A percentile compares a stretch with the other conserved stretches of the same genome.
Evolutionary conservation across 2,888 invertebrate genomes (phyloP).

Genomic region (Lasioglossum lativentre): DNA sequence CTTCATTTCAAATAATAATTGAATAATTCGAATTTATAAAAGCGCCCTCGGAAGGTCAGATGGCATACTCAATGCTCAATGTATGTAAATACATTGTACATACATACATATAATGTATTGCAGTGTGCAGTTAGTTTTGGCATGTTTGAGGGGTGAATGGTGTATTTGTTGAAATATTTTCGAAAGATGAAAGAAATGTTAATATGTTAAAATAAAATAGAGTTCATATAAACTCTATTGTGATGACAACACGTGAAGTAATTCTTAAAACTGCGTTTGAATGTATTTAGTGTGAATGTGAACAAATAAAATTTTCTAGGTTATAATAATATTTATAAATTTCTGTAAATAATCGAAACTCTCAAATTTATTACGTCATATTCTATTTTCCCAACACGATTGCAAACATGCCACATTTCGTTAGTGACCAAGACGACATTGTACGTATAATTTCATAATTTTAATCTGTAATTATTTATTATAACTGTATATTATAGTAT

Average conservation of each 20-base stretch:
- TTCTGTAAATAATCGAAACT: slow-evolving; percentile 38
- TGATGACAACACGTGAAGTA: slow-evolving; percentile 12
- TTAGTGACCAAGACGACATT: slow-evolving; percentile 56
- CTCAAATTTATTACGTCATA: slow-evolving; percentile 37
- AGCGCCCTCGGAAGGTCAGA: not conserved
- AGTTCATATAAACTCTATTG: not conserved
- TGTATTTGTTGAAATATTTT: slow-evolving; percentile 14
- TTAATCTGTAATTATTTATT: not conserved
- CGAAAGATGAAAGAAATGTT: slow-evolving; percentile 23
- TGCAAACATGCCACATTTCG: slow-evolving; percentile 68
- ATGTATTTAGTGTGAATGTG: slow-evolving; percentile 18
- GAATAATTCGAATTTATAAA: not conserved
- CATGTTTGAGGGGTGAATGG: slow-evolving; percentile 35
- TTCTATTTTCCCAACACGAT: slow-evolving; percentile 8
- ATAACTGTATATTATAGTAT: not conserved
- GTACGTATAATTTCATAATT: slow-evolving; percentile 54
- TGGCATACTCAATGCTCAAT: no score
- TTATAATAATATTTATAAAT: slow-evolving; percentile 45
- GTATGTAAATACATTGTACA: no score
- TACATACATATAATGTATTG: not conserved
- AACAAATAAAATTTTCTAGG: slow-evolving; percentile 41
- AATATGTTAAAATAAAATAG: slow-evolving; percentile 27
- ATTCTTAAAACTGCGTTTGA: not conserved
- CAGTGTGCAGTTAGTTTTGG: slow-evolving; percentile 7
- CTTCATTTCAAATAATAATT: not conserved